Evolutionary conservation across 2,888 invertebrate genomes (phyloP).

Genomic region (Antitype chi): DNA sequence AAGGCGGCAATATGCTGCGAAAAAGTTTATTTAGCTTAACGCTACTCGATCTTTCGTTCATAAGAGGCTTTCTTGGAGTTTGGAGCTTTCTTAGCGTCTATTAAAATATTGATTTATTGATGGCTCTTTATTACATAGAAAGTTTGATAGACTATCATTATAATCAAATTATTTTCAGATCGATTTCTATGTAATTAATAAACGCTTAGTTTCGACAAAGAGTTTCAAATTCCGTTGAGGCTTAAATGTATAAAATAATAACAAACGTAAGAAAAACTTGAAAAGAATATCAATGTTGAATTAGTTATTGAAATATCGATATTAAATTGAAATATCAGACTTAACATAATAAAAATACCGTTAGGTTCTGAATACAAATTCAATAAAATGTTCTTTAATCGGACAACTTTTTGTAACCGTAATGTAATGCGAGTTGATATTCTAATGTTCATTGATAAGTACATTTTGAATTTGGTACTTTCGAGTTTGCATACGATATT

Average conservation of each 20-base stretch:
- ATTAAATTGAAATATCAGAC: constrained; percentile 26
- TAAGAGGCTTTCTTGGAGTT: neutral
- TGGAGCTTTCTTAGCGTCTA: neutral
- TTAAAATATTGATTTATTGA: neutral
- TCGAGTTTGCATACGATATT: neutral
- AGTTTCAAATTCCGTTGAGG: constrained; percentile 20
- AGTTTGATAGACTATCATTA: neutral
- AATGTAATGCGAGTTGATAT: constrained; percentile 45
- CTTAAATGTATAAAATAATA: constrained; percentile 4
- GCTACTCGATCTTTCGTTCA: rapidly evolving
- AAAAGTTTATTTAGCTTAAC: neutral
- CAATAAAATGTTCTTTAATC: constrained; percentile 25
- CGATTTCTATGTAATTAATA: constrained; percentile 33
- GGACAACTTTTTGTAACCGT: constrained; percentile 38
- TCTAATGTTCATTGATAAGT: constrained; percentile 30
- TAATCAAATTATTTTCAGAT: constrained; percentile 29
- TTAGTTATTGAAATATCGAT: constrained; percentile 36
- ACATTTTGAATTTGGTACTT: constrained; percentile 26
- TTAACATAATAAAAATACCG: constrained; percentile 41
- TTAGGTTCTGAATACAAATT: constrained; percentile 36
- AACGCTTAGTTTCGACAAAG: constrained; percentile 11
- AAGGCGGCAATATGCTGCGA: neutral
- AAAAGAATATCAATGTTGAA: constrained; percentile 42
- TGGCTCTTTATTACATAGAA: neutral
- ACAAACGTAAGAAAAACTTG: constrained; percentile 7